Conservation (phyloP, 2,113 vertebrate species). For the Oreochromis niloticus region DNA sequence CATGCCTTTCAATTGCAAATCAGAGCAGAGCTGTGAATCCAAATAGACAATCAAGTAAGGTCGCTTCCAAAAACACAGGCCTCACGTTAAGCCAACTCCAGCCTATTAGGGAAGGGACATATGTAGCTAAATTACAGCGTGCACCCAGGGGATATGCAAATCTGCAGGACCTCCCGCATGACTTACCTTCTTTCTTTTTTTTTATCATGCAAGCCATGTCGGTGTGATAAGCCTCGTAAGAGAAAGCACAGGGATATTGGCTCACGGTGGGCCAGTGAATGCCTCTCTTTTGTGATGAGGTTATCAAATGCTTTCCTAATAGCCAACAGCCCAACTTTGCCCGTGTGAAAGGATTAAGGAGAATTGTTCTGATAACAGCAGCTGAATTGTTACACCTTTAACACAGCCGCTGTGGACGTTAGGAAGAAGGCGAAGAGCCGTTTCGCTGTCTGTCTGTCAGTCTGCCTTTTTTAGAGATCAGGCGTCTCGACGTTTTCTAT, state of each 20-base stretch:
- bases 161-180: constrained; percentile 61
- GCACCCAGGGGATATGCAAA: constrained; percentile 72
- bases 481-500: neutral
- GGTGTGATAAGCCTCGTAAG: constrained; percentile 53
- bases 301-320: constrained; percentile 53
- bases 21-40: constrained; percentile 50
- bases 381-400: constrained; percentile 35
- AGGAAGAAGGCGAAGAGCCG: neutral
- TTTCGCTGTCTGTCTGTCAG: neutral
- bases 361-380: constrained; percentile 33
- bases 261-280: neutral
- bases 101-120: constrained; percentile 71
- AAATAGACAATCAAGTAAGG: constrained; percentile 61
- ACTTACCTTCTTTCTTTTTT: constrained; percentile 56
- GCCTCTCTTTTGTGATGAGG: constrained; percentile 24
- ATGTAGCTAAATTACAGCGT: constrained; percentile 74
- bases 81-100: constrained; percentile 45
- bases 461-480: neutral
- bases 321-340: constrained; percentile 38
- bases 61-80: constrained; percentile 54
- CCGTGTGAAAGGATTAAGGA: constrained; percentile 49
- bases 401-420: constrained; percentile 2
- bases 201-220: constrained; percentile 67
- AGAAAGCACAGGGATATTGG: constrained; percentile 31
- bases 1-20: constrained; percentile 76